Evolutionary conservation across 2,797 vertebrate genomes (phyloP).

Genomic region (Sarcoramphus papa): DNA sequence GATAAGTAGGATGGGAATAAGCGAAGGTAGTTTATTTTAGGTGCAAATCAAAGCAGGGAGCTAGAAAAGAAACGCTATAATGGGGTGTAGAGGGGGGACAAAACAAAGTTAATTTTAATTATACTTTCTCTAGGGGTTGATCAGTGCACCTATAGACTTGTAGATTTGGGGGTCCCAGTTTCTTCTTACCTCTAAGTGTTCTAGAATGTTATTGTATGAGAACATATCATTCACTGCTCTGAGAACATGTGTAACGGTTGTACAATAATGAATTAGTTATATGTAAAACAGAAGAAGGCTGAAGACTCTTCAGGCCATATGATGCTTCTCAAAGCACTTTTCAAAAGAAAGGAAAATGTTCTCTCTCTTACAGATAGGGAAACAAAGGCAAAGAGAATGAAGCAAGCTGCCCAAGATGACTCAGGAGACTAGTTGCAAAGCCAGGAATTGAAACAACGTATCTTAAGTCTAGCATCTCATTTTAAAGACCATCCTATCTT

Average conservation of each 20-base stretch:
- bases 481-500: background rate
- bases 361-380: background rate
- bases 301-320: background rate
- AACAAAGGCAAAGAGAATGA: background rate
- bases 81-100: accelerated
- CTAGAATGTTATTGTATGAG: background rate
- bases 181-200: background rate
- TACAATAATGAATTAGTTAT: background rate
- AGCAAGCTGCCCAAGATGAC: background rate
- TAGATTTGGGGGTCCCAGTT: background rate
- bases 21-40: background rate
- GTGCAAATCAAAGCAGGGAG: background rate
- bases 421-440: background rate
- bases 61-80: background rate
- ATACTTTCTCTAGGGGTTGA: background rate
- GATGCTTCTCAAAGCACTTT: background rate
- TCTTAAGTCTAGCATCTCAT: background rate
- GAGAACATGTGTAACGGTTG: background rate
- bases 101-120: background rate
- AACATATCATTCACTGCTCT: background rate
- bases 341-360: background rate
- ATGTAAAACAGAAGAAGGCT: background rate
- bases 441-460: background rate
- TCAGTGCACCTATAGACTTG: background rate
- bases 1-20: background rate